Percentiles rank a stretch among this genome's conserved stretches.
Conservation (phyloP, 2,113 vertebrate genomes). For the Pao palembangensis region DNA sequence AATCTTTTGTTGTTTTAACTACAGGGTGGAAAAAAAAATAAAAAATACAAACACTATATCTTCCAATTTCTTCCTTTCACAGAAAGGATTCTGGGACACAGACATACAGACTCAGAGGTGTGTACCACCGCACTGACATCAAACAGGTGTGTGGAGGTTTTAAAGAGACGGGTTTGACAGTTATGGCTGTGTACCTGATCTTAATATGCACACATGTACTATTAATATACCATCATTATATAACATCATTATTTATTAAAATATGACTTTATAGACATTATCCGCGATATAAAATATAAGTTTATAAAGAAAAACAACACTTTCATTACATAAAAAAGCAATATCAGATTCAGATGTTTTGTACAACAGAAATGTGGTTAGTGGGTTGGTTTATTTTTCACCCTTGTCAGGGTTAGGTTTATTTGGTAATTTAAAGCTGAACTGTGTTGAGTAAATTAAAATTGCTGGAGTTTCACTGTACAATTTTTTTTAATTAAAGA, state of each 20-base stretch:
- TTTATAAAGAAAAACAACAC: conserved; percentile 34
- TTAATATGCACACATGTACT: conserved; percentile 31
- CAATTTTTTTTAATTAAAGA: not conserved
- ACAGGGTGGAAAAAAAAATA: conserved; percentile 50
- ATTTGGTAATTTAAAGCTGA: not conserved
- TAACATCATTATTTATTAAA: conserved; percentile 46
- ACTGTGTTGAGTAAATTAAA: not conserved
- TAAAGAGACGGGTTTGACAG: conserved; percentile 51
- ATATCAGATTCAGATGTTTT: conserved; percentile 40
- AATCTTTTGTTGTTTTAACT: conserved; percentile 54
- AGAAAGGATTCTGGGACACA: conserved; percentile 82
- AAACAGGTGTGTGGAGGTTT: conserved; percentile 23
- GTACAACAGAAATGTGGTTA: conserved; percentile 18
- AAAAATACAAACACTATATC: conserved; percentile 1
- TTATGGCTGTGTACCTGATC: conserved; percentile 68
- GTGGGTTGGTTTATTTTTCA: conserved; percentile 11
- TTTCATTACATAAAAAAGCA: conserved; percentile 35
- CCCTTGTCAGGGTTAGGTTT: conserved; percentile 2
- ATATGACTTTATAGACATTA: conserved; percentile 32
- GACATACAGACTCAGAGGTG: conserved; percentile 58
- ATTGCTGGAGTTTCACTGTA: not conserved
- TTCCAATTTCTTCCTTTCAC: conserved; percentile 81
- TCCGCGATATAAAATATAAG: conserved; percentile 40
- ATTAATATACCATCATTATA: conserved; percentile 49
- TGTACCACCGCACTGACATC: conserved; percentile 45